Evolutionary conservation across 37 sponge, comb jelly and placozoan species (phyloP).

Genomic region (Geodia barretti): DNA sequence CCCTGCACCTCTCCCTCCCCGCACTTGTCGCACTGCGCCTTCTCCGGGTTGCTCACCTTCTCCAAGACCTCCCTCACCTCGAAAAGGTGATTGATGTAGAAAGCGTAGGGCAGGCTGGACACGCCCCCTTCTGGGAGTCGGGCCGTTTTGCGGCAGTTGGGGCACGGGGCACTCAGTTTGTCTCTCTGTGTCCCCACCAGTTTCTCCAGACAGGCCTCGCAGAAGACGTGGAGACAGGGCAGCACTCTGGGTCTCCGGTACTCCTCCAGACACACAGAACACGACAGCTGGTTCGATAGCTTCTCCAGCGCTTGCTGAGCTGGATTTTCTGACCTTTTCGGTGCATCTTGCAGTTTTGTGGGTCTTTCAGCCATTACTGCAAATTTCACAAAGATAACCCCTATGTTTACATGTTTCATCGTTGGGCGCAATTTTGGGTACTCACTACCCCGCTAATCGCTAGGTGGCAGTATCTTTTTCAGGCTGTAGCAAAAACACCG

Average conservation of each 20-base stretch:
- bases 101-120: neutral
- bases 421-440: too few relatives aligned
- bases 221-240: constrained; percentile 15
- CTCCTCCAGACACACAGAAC: constrained; percentile 7
- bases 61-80: constrained; percentile 8
- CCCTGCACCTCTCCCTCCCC: constrained; percentile 5
- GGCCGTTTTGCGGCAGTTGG: constrained; percentile 2
- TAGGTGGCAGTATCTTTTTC: too few relatives aligned
- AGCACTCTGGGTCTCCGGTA: constrained; percentile 11
- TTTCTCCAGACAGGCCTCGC: constrained; percentile 5
- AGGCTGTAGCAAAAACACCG: too few relatives aligned
- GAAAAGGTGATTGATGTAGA: constrained; percentile 18
- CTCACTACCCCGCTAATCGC: too few relatives aligned
- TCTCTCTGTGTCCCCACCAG: neutral
- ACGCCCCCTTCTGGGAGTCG: neutral
- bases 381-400: neutral
- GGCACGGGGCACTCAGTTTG: neutral
- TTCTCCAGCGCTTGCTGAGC: neutral
- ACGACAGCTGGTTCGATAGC: constrained; percentile 8
- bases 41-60: constrained; percentile 1
- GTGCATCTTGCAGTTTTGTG: neutral
- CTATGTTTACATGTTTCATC: too few relatives aligned
- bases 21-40: constrained; percentile 16
- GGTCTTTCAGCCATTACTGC: neutral
- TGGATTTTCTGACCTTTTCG: neutral